Conservation (phyloP, 1,140 invertebrate genomes). For the Ephestia elutella region DNA sequence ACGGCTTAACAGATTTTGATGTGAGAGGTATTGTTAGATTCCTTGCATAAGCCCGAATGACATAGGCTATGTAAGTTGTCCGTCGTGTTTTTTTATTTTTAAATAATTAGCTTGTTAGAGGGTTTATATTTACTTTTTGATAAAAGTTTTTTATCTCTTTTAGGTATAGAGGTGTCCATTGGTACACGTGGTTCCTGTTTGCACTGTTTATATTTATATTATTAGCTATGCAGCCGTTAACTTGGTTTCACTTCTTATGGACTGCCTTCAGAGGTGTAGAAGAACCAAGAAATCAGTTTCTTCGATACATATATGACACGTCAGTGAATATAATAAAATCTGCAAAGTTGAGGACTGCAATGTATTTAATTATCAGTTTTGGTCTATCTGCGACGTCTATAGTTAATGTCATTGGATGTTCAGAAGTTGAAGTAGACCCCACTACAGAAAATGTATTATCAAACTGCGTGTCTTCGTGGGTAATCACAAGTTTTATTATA, state of each 20-base stretch:
- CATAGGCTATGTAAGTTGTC: too few relatives aligned
- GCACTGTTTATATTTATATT: conserved; percentile 64
- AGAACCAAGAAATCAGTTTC: conserved; percentile 54
- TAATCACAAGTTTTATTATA: conserved; percentile 57
- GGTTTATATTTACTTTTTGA: background rate
- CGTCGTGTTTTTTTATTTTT: too few relatives aligned
- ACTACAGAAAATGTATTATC: conserved; percentile 39
- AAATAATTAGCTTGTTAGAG: too few relatives aligned
- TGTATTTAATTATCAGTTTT: conserved; percentile 80
- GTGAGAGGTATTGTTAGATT: too few relatives aligned
- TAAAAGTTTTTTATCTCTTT: conserved; percentile 25
- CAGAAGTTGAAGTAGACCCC: conserved; percentile 35
- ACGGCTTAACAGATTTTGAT: too few relatives aligned
- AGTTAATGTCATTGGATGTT: conserved; percentile 73
- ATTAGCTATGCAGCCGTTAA: conserved; percentile 75
- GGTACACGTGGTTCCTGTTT: conserved; percentile 72
- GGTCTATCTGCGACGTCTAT: conserved; percentile 79
- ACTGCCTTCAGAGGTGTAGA: conserved; percentile 71
- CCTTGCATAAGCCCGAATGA: too few relatives aligned
- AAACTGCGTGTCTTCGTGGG: conserved; percentile 80
- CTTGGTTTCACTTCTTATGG: conserved; percentile 80
- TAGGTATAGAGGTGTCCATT: conserved; percentile 64
- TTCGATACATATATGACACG: conserved; percentile 64
- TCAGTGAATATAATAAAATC: conserved; percentile 77
- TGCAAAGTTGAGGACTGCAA: conserved; percentile 75